Evolutionary conservation across 2,888 invertebrate genomes (phyloP), one percentile per base, ranked within the genome.

Genomic region (Orchesellides sinensis): DNA sequence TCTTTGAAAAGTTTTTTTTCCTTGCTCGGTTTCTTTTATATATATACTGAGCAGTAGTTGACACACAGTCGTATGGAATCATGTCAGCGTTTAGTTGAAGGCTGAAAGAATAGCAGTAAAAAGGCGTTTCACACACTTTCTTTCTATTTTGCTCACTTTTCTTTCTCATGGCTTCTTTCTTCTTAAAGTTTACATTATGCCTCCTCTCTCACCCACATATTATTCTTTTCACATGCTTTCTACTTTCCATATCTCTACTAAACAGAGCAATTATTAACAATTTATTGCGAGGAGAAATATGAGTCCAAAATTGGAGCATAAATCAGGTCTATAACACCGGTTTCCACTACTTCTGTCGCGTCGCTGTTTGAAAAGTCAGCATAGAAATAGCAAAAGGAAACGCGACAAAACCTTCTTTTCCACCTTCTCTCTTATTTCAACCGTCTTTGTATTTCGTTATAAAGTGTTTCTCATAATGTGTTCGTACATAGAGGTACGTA

Each of bases 201-300:
- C 61, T 65, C 65, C 63, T 65, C 65, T 61, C 54, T 73, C 49
- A 29, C 32, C 32, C 63, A 52, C 73, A 32, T 29, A 59, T 45
- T 27, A 25, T 61, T 52, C 17, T 32, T 45, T 73, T n/a, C n/a
- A n/a, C n/a, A n/a, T n/a, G n/a, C n/a, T n/a, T 56, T 59, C 54
- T 25, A 49, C 19, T 75, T 40, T 66, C 56, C 35, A 35, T 56
- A 40, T 40, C 74, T 65, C n/a, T n/a, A 40, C 66, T 75, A 75
- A 65, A 61, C 74, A 65, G 61, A 63, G 75, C 75, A 75, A 75
- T 75, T 75, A 75, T 75, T 75, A 75, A 75, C 75, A 75, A 75
- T 75, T 75, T 75, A 75, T 75, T 75, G 47, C 75, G n/a, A 47
- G 29, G 56, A 59, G 65, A 75, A 75, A 75, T 75, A 75, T 75